These are phyloP conservation scores for Amazona guildingii DNA, from an alignment of 2,113 vertebrate genomes.

Conservation along the genomic window DNA sequence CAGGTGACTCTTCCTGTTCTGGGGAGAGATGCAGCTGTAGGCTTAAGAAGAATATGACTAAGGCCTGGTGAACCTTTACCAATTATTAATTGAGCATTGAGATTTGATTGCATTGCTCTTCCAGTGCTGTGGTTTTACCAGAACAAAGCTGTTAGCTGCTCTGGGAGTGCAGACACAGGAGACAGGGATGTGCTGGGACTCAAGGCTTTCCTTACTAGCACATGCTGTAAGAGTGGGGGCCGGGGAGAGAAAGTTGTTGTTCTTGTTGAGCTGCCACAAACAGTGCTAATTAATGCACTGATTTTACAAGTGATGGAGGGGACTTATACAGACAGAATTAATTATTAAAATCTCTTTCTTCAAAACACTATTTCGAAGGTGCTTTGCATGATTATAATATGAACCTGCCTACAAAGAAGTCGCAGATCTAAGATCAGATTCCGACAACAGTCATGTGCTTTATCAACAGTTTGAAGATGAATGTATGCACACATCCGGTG, in stretches of 20 bases:
- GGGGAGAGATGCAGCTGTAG: neutral
- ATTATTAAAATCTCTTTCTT: slow-evolving; percentile 48
- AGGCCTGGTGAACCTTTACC: neutral
- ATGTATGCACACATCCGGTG: neutral
- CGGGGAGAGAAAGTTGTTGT: neutral
- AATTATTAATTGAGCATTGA: neutral
- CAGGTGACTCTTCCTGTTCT: neutral
- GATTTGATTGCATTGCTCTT: neutral
- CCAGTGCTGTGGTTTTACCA: neutral
- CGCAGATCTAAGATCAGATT: neutral
- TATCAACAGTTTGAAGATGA: neutral
- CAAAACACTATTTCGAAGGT: slow-evolving; percentile 13
- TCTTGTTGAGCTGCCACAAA: slow-evolving; percentile 34
- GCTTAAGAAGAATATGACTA: neutral
- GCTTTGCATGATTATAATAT: neutral
- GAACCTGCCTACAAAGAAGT: slow-evolving; percentile 19
- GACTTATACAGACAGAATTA: slow-evolving; percentile 22
- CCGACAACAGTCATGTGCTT: slow-evolving; percentile 6
- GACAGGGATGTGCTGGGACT: neutral
- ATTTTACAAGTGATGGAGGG: slow-evolving; percentile 3
- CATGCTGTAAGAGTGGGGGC: accelerated
- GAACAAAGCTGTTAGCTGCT: neutral
- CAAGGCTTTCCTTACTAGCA: neutral
- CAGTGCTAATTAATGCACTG: neutral
- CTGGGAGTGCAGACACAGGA: neutral